Conservation (phyloP, 2,797 vertebrate genomes). For the Macrochelys suwanniensis region DNA sequence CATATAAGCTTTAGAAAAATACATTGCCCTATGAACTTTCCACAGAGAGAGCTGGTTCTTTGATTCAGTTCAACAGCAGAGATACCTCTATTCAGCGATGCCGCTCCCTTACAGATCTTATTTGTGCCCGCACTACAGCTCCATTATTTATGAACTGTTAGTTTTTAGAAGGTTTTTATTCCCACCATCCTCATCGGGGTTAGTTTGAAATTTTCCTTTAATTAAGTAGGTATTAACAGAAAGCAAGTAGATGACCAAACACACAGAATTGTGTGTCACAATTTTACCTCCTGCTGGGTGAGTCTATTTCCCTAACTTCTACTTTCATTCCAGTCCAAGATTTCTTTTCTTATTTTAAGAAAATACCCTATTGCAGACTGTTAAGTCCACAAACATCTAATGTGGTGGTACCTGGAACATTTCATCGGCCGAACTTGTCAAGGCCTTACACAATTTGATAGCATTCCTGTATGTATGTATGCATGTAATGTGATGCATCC, state of each 20-base stretch:
- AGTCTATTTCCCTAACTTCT: no score
- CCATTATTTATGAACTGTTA: not conserved
- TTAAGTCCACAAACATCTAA: no score
- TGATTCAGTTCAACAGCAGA: not conserved
- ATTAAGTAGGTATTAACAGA: not conserved
- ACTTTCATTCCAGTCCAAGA: no score
- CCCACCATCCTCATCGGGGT: not conserved
- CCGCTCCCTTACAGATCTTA: not conserved
- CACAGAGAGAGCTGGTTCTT: not conserved
- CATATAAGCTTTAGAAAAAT: not conserved
- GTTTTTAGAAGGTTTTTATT: not conserved
- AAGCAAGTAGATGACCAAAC: not conserved
- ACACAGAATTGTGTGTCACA: no score
- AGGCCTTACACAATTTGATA: no score
- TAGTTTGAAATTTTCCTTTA: not conserved
- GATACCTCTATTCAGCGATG: not conserved
- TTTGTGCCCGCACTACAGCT: not conserved
- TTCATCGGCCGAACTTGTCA: no score
- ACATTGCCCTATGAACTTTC: not conserved
- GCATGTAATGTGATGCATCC: no score
- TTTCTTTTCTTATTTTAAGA: no score
- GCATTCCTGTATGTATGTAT: no score
- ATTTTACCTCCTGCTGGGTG: no score
- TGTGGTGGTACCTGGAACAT: no score
- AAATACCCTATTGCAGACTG: no score